Base-by-base conservation (phyloP, 2,113 vertebrate genomes). In the Corydoras maculifer region DNA sequence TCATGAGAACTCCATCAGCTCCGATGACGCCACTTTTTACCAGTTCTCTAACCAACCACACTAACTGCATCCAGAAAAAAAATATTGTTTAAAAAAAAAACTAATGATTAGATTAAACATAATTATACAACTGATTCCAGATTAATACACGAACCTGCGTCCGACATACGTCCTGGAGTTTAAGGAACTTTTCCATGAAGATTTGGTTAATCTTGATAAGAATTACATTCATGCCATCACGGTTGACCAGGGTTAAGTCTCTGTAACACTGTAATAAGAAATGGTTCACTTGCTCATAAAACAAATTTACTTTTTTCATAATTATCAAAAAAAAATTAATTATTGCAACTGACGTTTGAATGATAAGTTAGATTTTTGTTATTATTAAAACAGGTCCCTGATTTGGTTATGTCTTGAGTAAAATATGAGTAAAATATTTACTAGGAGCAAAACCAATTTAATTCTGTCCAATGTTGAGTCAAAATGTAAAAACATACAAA, bases 121-220 rank as follows among this genome's bases (percentile, higher is more conserved):
- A 1, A 25, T 25, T 25, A 1, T 25, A 25, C 18, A 25, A 25
- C 18, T 25, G 2, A 25, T 25, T 25, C 18, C 18, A 25, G 18
- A 25, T 25, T 25, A 58, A 9, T 50, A 12, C 32, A 29, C 63
- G 62, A 62, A 78, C 92, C 92, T 93, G 92, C 2, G 85, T 90
- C 8, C 92, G 85, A 49, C 90, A 91, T n/a, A 88, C 83, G 2
- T 97, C 95, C 77, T 97, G 94, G 67, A 98, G 85, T 73, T 96
- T 97, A 72, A 94, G 79, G 86, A 95, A 98, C 77, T 96, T 98
- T 78, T 98, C 95, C 95, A 98, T 98, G 15, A 98, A 89, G 49
- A 98, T 87, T 82, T 98, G 96, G 87, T 98, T 98, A 81, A 98
- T 95, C 81, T 98, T 98, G 73, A 90, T 92, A 75, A 98, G 87